Percentiles rank a stretch among this genome's conserved stretches.
These are phyloP conservation scores for Tiaroga cobitis DNA, from an alignment of 2,797 vertebrate species.

Conservation along the genomic window DNA sequence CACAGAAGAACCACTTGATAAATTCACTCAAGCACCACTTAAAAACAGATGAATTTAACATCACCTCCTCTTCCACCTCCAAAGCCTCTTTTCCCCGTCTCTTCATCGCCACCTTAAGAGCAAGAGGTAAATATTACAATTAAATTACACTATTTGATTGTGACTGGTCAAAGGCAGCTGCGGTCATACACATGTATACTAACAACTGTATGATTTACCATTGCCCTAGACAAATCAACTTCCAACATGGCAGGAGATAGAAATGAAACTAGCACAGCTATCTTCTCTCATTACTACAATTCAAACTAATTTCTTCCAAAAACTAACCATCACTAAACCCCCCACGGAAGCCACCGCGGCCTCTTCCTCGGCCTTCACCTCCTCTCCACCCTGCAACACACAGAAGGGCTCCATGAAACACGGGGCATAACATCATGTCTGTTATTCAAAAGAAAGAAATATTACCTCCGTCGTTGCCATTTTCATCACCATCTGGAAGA, in stretches of 20 bases:
- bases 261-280: no score
- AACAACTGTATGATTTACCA: not conserved
- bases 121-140: not conserved
- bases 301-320: not conserved
- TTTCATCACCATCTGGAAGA: conserved; percentile 41
- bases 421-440: not conserved
- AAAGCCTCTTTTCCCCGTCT: conserved; percentile 56
- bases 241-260: no score
- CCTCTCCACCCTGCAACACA: conserved; percentile 45
- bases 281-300: not conserved
- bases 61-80: conserved; percentile 64
- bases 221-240: not conserved
- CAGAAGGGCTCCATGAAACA: not conserved
- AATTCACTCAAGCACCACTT: not conserved
- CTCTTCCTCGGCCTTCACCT: conserved; percentile 54
- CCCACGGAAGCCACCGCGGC: conserved; percentile 64
- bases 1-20: not conserved
- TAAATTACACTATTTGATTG: not conserved
- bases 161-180: not conserved
- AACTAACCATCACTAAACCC: conserved; percentile 65
- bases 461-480: conserved; percentile 32
- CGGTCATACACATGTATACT: not conserved
- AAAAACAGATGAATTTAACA: not conserved
- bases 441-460: not conserved
- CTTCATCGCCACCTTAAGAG: conserved; percentile 63